Evolutionary conservation across 1,140 invertebrate genomes (phyloP).

Genomic region (Drosophila melanica): DNA sequence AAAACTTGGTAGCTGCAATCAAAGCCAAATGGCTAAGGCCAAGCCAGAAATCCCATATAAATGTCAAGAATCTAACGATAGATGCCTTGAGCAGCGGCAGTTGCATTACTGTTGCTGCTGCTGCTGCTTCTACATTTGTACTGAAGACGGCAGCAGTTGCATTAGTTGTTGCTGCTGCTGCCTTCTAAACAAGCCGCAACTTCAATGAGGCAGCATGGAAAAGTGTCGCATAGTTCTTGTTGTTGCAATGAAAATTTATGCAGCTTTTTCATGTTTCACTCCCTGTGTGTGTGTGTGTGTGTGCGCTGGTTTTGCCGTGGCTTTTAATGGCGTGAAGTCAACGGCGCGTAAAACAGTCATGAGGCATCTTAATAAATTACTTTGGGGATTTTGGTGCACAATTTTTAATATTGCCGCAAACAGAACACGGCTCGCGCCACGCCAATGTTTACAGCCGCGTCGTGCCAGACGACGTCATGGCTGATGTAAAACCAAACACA

Average conservation of each 20-base stretch:
- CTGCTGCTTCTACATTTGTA: neutral
- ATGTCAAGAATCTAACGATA: conserved; percentile 75
- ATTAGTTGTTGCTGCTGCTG: conserved; percentile 15
- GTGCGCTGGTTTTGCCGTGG: conserved; percentile 60
- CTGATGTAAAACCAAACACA: conserved; percentile 48
- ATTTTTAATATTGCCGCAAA: conserved; percentile 79
- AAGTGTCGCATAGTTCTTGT: conserved; percentile 44
- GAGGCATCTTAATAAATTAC: conserved; percentile 84
- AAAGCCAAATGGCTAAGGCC: conserved; percentile 74
- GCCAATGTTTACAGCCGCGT: conserved; percentile 18
- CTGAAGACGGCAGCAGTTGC: conserved; percentile 36
- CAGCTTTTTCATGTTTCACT: conserved; percentile 62
- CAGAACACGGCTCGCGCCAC: conserved; percentile 18
- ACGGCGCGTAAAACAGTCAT: conserved; percentile 81
- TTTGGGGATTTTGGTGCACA: conserved; percentile 82
- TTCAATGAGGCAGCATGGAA: conserved; percentile 58
- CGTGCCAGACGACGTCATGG: conserved; percentile 52
- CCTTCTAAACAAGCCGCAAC: conserved; percentile 41
- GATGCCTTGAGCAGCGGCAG: conserved; percentile 60
- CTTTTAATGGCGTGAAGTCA: conserved; percentile 80
- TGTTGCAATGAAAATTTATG: conserved; percentile 39
- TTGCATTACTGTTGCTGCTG: conserved; percentile 57
- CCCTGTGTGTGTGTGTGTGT: conserved; percentile 24
- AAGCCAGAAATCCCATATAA: conserved; percentile 74
- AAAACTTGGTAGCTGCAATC: conserved; percentile 76